Evolutionary conservation across 2,797 vertebrate genomes (phyloP).

Genomic region (Nasua narica): DNA sequence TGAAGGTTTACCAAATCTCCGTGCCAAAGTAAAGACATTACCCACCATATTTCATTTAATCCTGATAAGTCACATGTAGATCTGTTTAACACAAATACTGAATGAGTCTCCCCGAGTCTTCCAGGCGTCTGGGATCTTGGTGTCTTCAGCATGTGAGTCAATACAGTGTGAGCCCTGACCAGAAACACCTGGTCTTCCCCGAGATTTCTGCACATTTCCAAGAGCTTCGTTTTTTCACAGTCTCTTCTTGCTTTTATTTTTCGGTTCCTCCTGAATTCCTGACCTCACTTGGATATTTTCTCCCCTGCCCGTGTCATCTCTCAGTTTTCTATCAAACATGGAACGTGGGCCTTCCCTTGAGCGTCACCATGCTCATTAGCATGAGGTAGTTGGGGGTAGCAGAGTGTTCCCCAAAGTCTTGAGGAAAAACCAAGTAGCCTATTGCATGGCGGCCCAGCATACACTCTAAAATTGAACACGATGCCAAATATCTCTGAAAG

Average conservation of each 20-base stretch:
- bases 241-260: neutral
- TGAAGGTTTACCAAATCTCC: neutral
- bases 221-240: neutral
- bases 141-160: neutral
- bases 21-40: neutral
- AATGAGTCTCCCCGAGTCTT: neutral
- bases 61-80: neutral
- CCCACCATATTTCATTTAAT: neutral
- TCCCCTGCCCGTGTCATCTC: neutral
- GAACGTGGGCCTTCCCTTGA: neutral
- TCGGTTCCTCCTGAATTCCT: neutral
- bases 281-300: neutral
- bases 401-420: neutral
- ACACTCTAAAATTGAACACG: neutral
- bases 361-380: neutral
- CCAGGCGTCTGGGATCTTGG: neutral
- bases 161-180: neutral
- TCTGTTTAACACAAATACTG: neutral
- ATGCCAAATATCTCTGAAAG: neutral
- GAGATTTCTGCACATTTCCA: neutral
- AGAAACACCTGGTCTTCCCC: neutral
- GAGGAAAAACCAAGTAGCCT: neutral
- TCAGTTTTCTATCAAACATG: neutral
- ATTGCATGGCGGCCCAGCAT: neutral
- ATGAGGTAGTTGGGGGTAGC: neutral